Percentiles rank a stretch among this genome's conserved stretches.
Conservation (phyloP, 2,888 invertebrate genomes). For the Pyrrhosoma nymphula region DNA sequence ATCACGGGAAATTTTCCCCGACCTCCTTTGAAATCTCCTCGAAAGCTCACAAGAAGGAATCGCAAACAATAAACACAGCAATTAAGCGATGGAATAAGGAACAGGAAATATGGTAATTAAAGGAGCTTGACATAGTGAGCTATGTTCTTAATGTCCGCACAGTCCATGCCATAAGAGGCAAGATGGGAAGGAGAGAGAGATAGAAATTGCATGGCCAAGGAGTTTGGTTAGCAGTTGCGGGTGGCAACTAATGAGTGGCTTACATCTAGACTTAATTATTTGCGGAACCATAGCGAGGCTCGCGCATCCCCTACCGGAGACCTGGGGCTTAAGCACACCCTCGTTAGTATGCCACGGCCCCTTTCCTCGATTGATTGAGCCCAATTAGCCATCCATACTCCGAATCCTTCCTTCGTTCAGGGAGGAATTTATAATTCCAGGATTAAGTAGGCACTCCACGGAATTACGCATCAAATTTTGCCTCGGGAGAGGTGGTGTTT, state of each 20-base stretch:
- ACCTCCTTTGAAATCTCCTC: background rate
- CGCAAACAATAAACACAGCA: background rate
- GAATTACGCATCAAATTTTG: background rate
- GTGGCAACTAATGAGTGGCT: constrained; percentile 5
- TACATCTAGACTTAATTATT: constrained; percentile 39
- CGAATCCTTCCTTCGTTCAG: background rate
- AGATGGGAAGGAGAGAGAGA: background rate
- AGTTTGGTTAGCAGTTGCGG: background rate
- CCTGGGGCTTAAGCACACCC: background rate
- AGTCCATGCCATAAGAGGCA: background rate
- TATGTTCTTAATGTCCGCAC: background rate
- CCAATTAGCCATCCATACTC: constrained; percentile 17
- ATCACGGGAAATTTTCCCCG: background rate
- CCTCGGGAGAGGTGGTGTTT: background rate
- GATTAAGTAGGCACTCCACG: background rate
- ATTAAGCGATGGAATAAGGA: background rate
- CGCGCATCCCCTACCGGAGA: too few relatives aligned
- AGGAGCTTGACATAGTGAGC: background rate
- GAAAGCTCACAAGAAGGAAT: background rate
- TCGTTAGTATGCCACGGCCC: background rate
- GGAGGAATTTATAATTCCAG: constrained; percentile 25
- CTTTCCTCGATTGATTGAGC: background rate
- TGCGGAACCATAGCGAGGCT: background rate
- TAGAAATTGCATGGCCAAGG: background rate
- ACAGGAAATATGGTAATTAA: background rate